These are phyloP conservation scores for Shargacucullia verbasci DNA, from an alignment of 2,888 invertebrate species.

Conservation along the genomic window DNA sequence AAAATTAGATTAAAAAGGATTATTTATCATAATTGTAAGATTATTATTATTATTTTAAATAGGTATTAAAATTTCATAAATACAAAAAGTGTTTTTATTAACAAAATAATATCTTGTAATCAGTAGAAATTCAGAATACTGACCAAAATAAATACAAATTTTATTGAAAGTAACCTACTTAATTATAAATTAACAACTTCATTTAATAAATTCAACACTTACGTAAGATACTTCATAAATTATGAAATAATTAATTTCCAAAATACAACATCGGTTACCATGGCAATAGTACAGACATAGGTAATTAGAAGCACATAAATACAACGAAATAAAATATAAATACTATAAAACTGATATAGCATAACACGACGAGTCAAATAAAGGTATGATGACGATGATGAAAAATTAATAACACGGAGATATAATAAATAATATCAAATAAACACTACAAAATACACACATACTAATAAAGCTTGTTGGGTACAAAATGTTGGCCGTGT, in stretches of 20 bases:
- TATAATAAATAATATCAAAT: no score
- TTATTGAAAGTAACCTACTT: no score
- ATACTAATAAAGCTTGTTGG: no score
- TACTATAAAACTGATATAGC: no score
- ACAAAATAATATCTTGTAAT: neutral
- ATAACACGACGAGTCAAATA: neutral
- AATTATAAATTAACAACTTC: neutral
- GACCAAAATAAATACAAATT: neutral
- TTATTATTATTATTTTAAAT: slow-evolving; percentile 25
- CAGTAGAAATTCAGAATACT: neutral
- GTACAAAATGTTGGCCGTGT: no score
- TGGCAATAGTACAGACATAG: neutral
- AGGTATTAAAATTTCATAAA: slow-evolving; percentile 44
- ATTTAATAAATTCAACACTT: slow-evolving; percentile 2
- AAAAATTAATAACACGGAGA: neutral
- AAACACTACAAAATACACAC: no score
- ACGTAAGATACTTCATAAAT: neutral
- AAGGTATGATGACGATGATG: neutral
- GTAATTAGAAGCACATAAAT: neutral
- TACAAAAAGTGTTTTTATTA: slow-evolving; percentile 21
- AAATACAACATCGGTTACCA: neutral
- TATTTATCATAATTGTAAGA: slow-evolving; percentile 44
- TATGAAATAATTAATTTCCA: neutral
- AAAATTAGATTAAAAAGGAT: slow-evolving; percentile 66
- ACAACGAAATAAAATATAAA: no score